Percentiles rank a stretch among this genome's conserved stretches.
Conservation (phyloP, 2,888 invertebrate species). For the Tholera decimalis region DNA sequence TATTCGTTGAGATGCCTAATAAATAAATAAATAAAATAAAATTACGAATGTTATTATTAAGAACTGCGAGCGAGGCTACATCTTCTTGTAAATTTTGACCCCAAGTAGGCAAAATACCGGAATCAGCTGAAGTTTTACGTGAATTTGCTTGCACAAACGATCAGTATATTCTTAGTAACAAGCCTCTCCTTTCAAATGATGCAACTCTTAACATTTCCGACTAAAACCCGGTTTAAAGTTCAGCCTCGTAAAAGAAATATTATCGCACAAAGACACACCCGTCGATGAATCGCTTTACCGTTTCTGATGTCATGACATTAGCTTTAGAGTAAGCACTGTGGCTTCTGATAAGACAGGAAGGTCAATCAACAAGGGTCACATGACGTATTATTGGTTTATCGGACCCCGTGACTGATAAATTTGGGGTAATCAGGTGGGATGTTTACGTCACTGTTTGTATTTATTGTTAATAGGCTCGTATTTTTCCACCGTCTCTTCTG, state of each 20-base stretch:
- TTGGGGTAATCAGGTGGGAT: constrained; percentile 1
- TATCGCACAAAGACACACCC: constrained; percentile 29
- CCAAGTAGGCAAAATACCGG: no score
- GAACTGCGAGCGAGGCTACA: no score
- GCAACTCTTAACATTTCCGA: background rate
- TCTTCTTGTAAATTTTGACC: no score
- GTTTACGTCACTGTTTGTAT: background rate
- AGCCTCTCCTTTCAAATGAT: background rate
- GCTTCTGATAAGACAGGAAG: constrained; percentile 6
- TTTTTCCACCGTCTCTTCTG: no score
- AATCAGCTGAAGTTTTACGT: no score
- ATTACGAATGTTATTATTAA: no score
- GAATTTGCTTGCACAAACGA: no score
- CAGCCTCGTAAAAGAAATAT: background rate
- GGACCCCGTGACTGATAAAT: constrained; percentile 36
- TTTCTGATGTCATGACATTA: constrained; percentile 34
- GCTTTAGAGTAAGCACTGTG: background rate
- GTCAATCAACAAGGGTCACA: constrained; percentile 27
- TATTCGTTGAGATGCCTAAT: no score
- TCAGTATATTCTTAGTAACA: background rate
- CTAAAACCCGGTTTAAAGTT: background rate
- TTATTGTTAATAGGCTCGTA: no score
- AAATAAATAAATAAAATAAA: no score
- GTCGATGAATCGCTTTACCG: background rate
- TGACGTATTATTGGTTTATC: constrained; percentile 12